Conservation (phyloP, 2,888 invertebrate species). For the Eucriotettix oculatus region DNA sequence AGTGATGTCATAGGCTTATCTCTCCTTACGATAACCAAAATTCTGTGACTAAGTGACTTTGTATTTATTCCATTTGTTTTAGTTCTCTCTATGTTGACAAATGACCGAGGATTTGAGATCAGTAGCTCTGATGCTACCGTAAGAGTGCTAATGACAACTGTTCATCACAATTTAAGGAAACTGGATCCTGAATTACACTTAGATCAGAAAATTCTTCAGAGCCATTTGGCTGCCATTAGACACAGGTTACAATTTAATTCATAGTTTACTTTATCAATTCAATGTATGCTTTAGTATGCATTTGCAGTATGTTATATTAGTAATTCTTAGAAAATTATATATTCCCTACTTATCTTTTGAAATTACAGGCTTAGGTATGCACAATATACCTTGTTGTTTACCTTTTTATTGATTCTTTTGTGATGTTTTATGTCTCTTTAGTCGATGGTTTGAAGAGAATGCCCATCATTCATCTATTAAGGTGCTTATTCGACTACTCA, state of each 20-base stretch:
- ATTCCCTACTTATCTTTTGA: no score
- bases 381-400: not conserved
- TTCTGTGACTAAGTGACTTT: no score
- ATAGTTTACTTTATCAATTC: not conserved
- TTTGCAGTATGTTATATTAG: no score
- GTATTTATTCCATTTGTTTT: constrained; percentile 13
- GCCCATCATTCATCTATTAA: constrained; percentile 94
- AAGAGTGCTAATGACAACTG: constrained; percentile 79
- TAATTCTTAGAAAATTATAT: no score
- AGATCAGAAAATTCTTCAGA: constrained; percentile 57
- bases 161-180: constrained; percentile 85
- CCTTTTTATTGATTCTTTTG: not conserved
- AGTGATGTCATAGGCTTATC: no score
- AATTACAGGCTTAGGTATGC: no score
- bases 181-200: constrained; percentile 73
- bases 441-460: constrained; percentile 96
- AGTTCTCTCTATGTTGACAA: constrained; percentile 30
- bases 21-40: no score
- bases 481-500: constrained; percentile 80
- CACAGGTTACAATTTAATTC: constrained; percentile 38
- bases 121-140: constrained; percentile 72
- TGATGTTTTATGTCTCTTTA: constrained; percentile 14
- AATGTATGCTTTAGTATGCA: no score
- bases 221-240: constrained; percentile 83
- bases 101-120: constrained; percentile 77